phyloP scores from a whole-genome alignment of 2,113 vertebrate genomes.

The Octodon degus region DNA sequence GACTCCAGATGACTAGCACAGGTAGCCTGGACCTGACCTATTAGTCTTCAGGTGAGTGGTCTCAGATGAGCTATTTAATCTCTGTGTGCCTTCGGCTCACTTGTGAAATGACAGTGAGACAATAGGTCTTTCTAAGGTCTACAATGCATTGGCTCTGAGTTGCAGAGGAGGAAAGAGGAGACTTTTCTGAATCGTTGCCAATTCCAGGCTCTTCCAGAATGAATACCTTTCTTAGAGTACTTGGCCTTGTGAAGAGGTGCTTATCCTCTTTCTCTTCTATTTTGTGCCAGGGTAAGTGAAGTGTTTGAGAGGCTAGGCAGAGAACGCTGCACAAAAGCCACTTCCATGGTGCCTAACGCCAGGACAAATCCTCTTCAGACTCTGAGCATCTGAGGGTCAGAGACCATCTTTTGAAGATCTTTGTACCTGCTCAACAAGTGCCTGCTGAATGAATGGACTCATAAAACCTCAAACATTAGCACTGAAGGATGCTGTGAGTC shows the following conservation, averaged over 20 bases:
- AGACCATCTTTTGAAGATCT: neutral
- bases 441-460: neutral
- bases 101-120: neutral
- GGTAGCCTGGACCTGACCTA: neutral
- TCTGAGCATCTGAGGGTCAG: neutral
- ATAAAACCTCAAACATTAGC: neutral
- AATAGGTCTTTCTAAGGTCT: neutral
- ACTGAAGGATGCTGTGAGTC: constrained; percentile 5
- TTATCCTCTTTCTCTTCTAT: neutral
- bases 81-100: neutral
- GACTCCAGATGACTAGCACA: neutral
- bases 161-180: neutral
- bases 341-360: neutral
- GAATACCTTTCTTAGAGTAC: neutral
- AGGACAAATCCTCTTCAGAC: neutral
- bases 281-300: neutral
- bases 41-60: neutral
- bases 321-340: neutral
- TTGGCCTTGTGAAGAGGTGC: neutral
- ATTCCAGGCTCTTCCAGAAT: neutral
- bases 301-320: neutral
- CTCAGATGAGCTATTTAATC: neutral
- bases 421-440: neutral
- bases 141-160: neutral
- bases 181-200: constrained; percentile 22